Evolutionary conservation across 2,797 vertebrate species (phyloP).

Genomic region (Borostomias antarcticus): DNA sequence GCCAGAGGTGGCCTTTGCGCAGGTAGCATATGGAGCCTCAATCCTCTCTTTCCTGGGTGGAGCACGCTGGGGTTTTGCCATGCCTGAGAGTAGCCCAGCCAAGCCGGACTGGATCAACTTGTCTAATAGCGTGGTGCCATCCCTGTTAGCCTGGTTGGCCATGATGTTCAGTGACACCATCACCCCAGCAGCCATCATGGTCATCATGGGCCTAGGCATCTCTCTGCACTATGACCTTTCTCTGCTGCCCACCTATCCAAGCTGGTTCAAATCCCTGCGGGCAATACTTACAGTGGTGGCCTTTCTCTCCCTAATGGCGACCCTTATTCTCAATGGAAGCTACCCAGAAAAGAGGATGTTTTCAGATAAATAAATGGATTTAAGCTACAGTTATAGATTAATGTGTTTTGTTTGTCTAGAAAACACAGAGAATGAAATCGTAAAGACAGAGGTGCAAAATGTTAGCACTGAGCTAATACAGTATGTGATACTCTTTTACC

Average conservation of each 20-base stretch:
- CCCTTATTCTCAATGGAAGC: constrained; percentile 55
- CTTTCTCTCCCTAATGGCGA: constrained; percentile 75
- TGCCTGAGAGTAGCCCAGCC: constrained; percentile 86
- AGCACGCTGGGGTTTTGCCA: constrained; percentile 88
- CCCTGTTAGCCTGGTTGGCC: constrained; percentile 82
- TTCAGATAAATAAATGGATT: constrained; percentile 9
- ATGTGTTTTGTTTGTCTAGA: neutral
- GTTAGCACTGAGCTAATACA: too few relatives aligned
- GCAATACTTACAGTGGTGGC: constrained; percentile 79
- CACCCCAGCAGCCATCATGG: constrained; percentile 55
- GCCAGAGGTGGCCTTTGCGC: constrained; percentile 81
- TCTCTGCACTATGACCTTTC: constrained; percentile 84
- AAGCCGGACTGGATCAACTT: constrained; percentile 90
- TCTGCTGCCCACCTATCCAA: constrained; percentile 87
- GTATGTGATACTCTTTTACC: too few relatives aligned
- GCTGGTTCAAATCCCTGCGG: constrained; percentile 89
- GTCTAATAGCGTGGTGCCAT: constrained; percentile 76
- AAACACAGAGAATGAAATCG: neutral
- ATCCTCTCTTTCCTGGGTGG: constrained; percentile 89
- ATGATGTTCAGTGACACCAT: constrained; percentile 77
- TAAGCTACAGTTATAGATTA: too few relatives aligned
- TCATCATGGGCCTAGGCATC: constrained; percentile 82
- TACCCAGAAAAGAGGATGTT: constrained; percentile 74
- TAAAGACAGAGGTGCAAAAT: neutral
- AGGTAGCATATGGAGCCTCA: constrained; percentile 82